Conservation (phyloP, 2,797 vertebrate genomes). For the Chromis chromis region DNA sequence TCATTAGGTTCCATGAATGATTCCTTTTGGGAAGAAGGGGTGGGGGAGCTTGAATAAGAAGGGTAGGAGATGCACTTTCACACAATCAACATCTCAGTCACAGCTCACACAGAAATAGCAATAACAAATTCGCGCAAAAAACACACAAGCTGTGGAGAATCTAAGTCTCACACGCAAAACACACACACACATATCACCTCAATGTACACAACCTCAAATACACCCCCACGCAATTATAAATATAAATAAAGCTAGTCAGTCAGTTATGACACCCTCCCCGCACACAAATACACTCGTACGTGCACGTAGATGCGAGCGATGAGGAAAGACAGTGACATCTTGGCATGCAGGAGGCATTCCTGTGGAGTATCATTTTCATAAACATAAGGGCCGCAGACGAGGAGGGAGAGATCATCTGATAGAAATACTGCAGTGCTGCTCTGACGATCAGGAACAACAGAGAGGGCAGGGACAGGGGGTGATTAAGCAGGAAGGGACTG, state of each 20-base stretch:
- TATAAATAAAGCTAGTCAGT: conserved; percentile 70
- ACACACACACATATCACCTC: conserved; percentile 37
- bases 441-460: conserved; percentile 78
- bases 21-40: conserved; percentile 39
- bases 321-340: conserved; percentile 83
- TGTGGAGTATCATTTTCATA: conserved; percentile 85
- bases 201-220: conserved; percentile 40
- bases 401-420: conserved; percentile 81
- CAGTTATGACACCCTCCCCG: conserved; percentile 30
- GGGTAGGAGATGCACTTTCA: conserved; percentile 61
- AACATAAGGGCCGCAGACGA: conserved; percentile 83
- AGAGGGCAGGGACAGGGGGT: conserved; percentile 74
- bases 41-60: conserved; percentile 17
- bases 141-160: conserved; percentile 48
- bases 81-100: conserved; percentile 69
- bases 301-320: conserved; percentile 67
- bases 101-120: conserved; percentile 59
- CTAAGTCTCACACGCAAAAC: conserved; percentile 16
- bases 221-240: conserved; percentile 34
- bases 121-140: conserved; percentile 37
- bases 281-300: conserved; percentile 55
- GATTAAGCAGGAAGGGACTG: conserved; percentile 78
- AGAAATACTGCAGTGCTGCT: conserved; percentile 82
- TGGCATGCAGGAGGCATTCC: conserved; percentile 84
- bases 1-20: conserved; percentile 75